phyloP scores from a whole-genome alignment of 2,888 invertebrate species.

The Neuroscelio doddi region DNA sequence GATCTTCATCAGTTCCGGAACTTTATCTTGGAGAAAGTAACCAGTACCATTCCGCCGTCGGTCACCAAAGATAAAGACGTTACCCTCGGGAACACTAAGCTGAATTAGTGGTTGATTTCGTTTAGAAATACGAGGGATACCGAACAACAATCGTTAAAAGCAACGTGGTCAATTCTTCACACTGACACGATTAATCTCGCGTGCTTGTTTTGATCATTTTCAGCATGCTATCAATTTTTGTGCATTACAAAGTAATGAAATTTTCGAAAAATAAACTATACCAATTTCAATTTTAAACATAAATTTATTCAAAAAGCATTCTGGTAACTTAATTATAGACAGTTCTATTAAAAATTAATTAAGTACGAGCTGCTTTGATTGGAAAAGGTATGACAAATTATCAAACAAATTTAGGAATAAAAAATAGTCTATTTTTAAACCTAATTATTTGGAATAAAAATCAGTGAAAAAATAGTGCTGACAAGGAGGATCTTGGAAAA shows the following conservation, averaged over 20 bases:
- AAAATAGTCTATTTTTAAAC: no score
- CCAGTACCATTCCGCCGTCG: constrained; percentile 32
- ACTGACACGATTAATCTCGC: not conserved
- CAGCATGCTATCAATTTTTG: not conserved
- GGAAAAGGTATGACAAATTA: no score
- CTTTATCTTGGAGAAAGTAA: not conserved
- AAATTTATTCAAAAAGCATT: no score
- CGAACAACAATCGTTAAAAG: constrained; percentile 3
- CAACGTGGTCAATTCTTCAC: constrained; percentile 5
- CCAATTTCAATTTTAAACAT: no score
- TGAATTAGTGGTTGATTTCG: constrained; percentile 51
- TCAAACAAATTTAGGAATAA: no score
- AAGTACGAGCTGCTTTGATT: no score
- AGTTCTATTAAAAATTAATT: no score
- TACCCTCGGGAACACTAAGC: constrained; percentile 46
- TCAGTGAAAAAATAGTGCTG: not conserved
- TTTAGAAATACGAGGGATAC: constrained; percentile 6
- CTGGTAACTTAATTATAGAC: no score
- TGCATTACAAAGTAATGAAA: no score
- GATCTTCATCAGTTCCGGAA: not conserved
- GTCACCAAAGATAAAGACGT: constrained; percentile 41
- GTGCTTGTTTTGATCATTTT: constrained; percentile 7
- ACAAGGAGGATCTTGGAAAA: not conserved
- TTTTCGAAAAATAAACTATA: no score
- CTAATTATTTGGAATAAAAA: no score